These are phyloP conservation scores for Psittacula cyanocephala DNA, from an alignment of 2,113 vertebrate genomes.

Conservation along the genomic window DNA sequence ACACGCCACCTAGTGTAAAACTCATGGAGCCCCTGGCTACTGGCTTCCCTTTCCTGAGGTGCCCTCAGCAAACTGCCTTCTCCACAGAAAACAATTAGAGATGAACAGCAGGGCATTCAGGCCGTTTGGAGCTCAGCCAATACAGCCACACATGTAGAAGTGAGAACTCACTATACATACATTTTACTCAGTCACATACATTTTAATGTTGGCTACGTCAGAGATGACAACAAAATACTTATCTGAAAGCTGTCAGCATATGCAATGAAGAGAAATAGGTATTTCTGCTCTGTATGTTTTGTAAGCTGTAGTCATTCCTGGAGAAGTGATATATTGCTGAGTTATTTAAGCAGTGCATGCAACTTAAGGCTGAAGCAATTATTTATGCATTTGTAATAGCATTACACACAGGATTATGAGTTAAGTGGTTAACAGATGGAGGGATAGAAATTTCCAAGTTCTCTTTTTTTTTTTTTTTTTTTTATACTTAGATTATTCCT, in stretches of 20 bases:
- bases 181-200: not conserved
- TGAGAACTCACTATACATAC: not conserved
- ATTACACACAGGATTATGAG: constrained; percentile 16
- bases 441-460: constrained; percentile 1
- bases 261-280: not conserved
- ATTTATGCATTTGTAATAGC: constrained; percentile 30
- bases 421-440: constrained; percentile 1
- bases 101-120: not conserved
- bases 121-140: not conserved
- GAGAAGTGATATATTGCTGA: constrained; percentile 3
- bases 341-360: not conserved
- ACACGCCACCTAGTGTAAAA: not conserved
- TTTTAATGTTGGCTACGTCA: not conserved
- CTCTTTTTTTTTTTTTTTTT: not conserved
- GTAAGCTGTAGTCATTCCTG: not conserved
- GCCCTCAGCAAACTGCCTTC: not conserved
- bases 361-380: not conserved
- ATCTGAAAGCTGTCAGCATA: not conserved
- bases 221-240: not conserved
- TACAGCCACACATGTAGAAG: not conserved
- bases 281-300: not conserved
- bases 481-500: not conserved
- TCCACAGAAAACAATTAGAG: not conserved
- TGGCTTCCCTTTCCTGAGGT: not conserved
- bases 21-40: not conserved